Evolutionary conservation across 2,797 vertebrate genomes (phyloP).

Genomic region (Chelmon rostratus): DNA sequence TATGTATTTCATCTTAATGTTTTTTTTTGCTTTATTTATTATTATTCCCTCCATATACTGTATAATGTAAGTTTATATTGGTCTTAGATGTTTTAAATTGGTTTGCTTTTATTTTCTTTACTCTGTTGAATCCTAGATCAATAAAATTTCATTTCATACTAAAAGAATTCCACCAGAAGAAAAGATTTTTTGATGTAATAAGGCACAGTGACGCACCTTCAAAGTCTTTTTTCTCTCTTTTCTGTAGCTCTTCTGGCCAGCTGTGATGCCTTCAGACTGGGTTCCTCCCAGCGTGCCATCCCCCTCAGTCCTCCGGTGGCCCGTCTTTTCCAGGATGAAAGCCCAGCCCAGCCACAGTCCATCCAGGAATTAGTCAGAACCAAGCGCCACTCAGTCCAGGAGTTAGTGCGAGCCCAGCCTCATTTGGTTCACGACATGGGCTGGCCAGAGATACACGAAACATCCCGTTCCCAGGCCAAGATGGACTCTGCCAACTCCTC

Average conservation of each 20-base stretch:
- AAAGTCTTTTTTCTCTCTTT: background rate
- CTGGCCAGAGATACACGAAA: conserved; percentile 67
- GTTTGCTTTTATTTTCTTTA: background rate
- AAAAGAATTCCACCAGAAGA: background rate
- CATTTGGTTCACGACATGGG: conserved; percentile 76
- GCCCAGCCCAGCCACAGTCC: conserved; percentile 8
- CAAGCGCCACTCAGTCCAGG: conserved; percentile 52
- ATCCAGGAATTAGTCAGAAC: conserved; percentile 67
- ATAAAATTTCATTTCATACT: background rate
- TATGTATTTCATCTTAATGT: background rate
- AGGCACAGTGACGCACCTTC: background rate
- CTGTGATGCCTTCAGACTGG: conserved; percentile 53
- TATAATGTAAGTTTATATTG: background rate
- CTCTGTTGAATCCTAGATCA: background rate
- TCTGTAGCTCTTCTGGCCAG: conserved; percentile 54
- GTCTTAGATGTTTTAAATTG: background rate
- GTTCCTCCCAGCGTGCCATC: conserved; percentile 22
- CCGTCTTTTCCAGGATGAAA: conserved; percentile 44
- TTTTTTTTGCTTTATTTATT: background rate
- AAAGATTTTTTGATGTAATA: background rate
- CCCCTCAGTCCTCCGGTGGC: conserved; percentile 34
- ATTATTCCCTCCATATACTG: background rate
- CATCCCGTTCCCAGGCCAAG: conserved; percentile 40
- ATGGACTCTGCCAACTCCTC: conserved; percentile 54
- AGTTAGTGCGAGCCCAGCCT: conserved; percentile 73